Evolutionary conservation across 2,797 vertebrate genomes (phyloP), one percentile per base, ranked within the genome.

Genomic region (Trichosurus vulpecula): DNA sequence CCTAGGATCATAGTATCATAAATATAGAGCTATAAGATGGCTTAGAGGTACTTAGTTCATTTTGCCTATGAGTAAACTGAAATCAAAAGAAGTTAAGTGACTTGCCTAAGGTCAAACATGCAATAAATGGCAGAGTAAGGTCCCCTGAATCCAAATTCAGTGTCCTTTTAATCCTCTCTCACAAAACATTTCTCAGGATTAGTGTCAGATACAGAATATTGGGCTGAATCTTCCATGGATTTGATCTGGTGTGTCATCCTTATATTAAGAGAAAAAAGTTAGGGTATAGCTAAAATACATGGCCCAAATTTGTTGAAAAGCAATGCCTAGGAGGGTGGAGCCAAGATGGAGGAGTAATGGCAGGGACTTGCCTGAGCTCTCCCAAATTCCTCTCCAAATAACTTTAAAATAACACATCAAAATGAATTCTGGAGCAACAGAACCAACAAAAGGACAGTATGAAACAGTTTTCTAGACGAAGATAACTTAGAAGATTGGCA

Each of bases 241-340:
- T 3, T 52, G 27, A 25, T 41, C 11, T 87, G 13, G 9, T n/a
- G 4, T 56, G 51, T 29, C 30, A 92, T 94, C 55, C 41, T 31
- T n/a, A 92, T 81, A 25, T 93, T 47, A 90, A 52, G 54, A 95
- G 41, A 89, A 94, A 93, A 66, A 41, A 81, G 6, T 81, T 81
- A 47, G 8, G 41, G 13, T 47, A 11, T 47, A 81, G 2, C 22
- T 81, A 27, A 81, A 81, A 47, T 11, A 81, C 47, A 13, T 81
- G 41, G 6, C 41, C n/a, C 41, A 47, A 47, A 41, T 81, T 47
- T 47, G 47, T 81, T 47, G 74, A 47, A 27, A 47, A 27, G 19
- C 74, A 81, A 27, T 81, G 74, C 19, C 74, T 81, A 4, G 22
- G 41, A 5, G 66, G 6, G n/a, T 41, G 6, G 66, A 74, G 35